Conservation (phyloP, 1,140 invertebrate species). For the Manduca sexta region DNA sequence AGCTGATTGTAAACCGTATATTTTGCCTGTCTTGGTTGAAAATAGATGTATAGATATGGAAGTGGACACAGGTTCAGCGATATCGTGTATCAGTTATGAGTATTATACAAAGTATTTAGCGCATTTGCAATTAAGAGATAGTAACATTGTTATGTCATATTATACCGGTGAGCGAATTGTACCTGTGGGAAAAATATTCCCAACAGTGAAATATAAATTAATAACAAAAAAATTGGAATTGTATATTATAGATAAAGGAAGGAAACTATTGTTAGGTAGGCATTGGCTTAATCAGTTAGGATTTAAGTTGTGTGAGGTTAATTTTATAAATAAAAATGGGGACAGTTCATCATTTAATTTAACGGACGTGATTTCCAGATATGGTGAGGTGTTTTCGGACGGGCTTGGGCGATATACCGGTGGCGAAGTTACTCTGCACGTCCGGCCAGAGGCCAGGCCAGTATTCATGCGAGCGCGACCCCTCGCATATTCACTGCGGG, state of each 20-base stretch:
- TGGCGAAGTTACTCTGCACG: constrained; percentile 10
- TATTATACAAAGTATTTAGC: too few species aligned
- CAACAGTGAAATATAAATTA: not conserved
- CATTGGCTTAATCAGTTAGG: not conserved
- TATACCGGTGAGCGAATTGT: too few species aligned
- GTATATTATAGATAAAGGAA: not conserved
- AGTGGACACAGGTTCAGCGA: constrained; percentile 25
- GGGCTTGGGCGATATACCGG: constrained; percentile 30
- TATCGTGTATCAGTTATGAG: constrained; percentile 32
- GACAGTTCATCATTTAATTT: too few species aligned
- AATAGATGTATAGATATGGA: constrained; percentile 19
- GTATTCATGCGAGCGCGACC: constrained; percentile 34
- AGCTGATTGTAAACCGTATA: constrained; percentile 18
- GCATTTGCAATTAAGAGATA: too few species aligned
- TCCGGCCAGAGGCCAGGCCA: constrained; percentile 17
- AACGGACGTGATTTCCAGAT: constrained; percentile 38
- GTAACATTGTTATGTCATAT: too few species aligned
- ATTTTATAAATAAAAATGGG: too few species aligned
- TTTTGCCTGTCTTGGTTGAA: constrained; percentile 14
- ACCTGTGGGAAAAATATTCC: not conserved
- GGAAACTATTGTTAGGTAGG: not conserved
- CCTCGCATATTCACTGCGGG: constrained; percentile 25
- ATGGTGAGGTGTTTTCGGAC: constrained; percentile 24
- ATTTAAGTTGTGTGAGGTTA: not conserved
- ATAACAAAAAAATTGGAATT: too few species aligned